phyloP scores from a whole-genome alignment of 2,797 vertebrate genomes.

The Otus scops region DNA sequence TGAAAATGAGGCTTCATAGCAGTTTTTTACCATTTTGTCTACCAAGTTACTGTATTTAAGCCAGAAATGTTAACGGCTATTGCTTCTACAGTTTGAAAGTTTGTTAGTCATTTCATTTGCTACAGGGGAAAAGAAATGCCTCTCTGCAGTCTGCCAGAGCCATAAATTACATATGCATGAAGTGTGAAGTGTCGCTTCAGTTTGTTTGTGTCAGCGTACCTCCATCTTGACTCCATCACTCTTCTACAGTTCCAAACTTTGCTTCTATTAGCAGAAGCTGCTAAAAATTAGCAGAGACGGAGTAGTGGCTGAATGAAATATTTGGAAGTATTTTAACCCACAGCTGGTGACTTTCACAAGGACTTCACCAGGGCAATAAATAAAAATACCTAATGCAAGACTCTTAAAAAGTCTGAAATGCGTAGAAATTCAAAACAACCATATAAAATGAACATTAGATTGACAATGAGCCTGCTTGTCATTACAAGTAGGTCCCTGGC shows the following conservation, averaged over 20 bases:
- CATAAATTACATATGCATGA: not conserved
- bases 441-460: not conserved
- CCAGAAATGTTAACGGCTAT: not conserved
- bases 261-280: not conserved
- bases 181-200: not conserved
- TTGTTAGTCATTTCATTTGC: not conserved
- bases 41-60: not conserved
- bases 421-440: not conserved
- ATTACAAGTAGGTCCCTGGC: not conserved
- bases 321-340: not conserved
- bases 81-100: not conserved
- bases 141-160: not conserved
- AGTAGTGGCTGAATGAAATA: not conserved
- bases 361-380: not conserved
- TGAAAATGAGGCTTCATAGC: not conserved
- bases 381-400: not conserved
- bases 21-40: not conserved
- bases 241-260: not conserved
- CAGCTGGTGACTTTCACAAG: not conserved
- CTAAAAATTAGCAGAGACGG: not conserved
- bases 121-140: not conserved
- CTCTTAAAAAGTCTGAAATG: not conserved
- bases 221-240: not conserved
- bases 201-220: not conserved
- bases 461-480: not conserved